Conservation (phyloP, 2,113 vertebrate species). For the Spermophilus dauricus region DNA sequence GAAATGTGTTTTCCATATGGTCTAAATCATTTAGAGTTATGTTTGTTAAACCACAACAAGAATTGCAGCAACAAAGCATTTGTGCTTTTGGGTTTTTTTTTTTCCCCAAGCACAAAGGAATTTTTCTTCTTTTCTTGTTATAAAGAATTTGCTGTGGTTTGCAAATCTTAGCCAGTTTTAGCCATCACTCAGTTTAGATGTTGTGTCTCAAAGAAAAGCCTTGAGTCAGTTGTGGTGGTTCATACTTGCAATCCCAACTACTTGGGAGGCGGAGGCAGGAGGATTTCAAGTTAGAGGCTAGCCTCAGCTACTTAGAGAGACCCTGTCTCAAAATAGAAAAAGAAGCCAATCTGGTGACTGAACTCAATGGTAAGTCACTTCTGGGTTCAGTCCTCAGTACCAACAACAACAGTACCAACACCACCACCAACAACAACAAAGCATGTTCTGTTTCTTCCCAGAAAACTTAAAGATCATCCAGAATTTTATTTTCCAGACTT, state of each 20-base stretch:
- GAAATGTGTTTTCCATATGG: constrained; percentile 51
- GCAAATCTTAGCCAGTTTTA: neutral
- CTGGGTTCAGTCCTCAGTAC: too few species aligned
- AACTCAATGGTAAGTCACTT: too few species aligned
- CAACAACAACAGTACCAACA: too few species aligned
- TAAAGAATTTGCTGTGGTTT: neutral
- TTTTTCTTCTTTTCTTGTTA: neutral
- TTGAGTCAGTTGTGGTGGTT: too few species aligned
- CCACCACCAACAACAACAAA: too few species aligned
- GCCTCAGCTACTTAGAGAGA: too few species aligned
- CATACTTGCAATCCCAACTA: too few species aligned
- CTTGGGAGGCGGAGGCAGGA: too few species aligned
- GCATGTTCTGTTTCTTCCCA: neutral
- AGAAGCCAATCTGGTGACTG: too few species aligned
- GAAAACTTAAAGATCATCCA: neutral
- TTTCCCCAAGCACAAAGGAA: neutral
- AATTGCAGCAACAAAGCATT: neutral
- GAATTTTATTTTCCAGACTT: neutral
- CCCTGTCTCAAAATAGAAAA: too few species aligned
- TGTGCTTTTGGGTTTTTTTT: neutral
- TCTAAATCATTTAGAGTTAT: neutral
- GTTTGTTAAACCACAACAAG: neutral
- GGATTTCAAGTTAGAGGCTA: too few species aligned
- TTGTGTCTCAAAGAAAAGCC: neutral
- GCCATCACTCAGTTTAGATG: neutral